These are phyloP conservation scores for Microtus ochrogaster DNA, from an alignment of 2,113 vertebrate genomes.

Conservation along the genomic window DNA sequence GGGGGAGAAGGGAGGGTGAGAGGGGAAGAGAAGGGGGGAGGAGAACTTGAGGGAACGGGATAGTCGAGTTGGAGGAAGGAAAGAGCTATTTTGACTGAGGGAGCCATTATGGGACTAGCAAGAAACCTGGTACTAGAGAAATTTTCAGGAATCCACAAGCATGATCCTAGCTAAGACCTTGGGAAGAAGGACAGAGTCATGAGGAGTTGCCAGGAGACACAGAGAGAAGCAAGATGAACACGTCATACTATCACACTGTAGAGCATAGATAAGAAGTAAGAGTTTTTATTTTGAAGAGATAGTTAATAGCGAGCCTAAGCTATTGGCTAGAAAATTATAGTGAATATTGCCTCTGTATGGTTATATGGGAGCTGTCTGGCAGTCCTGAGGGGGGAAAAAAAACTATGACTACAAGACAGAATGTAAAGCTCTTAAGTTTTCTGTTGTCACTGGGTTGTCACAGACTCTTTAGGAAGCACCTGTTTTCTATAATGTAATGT, in stretches of 20 bases:
- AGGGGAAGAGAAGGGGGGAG: too few relatives aligned
- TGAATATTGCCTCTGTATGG: not conserved
- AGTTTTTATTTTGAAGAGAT: not conserved
- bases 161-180: too few relatives aligned
- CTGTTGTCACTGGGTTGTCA: conserved; percentile 6
- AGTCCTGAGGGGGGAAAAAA: not conserved
- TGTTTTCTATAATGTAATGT: conserved; percentile 47
- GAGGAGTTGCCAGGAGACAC: not conserved
- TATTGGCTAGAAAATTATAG: not conserved
- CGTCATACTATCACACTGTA: not conserved
- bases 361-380: not conserved
- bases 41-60: too few relatives aligned
- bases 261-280: not conserved
- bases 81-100: too few relatives aligned
- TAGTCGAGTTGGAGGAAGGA: too few relatives aligned
- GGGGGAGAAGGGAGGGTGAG: too few relatives aligned
- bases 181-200: not conserved
- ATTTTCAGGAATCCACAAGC: too few relatives aligned
- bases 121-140: too few relatives aligned
- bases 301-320: not conserved
- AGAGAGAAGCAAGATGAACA: not conserved
- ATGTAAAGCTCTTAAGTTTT: not conserved
- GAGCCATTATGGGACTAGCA: too few relatives aligned
- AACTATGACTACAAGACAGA: not conserved
- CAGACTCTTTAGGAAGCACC: too few relatives aligned